Conservation (phyloP, 2,888 invertebrate genomes). For the Athrips mouffetella region DNA sequence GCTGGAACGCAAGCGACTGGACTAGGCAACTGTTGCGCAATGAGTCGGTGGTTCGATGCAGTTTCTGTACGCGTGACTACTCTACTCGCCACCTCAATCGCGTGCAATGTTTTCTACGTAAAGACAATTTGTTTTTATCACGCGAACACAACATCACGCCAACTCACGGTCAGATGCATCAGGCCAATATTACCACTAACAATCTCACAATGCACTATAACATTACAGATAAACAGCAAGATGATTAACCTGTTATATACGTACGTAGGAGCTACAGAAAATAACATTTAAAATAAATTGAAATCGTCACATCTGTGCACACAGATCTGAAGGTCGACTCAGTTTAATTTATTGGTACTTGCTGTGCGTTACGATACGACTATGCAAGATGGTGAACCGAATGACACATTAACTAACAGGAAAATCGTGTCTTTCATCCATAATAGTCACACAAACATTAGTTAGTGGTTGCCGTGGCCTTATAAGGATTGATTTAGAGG, state of each 20-base stretch:
- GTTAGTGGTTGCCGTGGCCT: background rate
- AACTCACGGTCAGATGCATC: slow-evolving; percentile 31
- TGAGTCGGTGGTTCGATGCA: slow-evolving; percentile 24
- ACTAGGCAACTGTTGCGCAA: slow-evolving; percentile 16
- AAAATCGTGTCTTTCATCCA: slow-evolving; percentile 8
- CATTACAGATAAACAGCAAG: slow-evolving; percentile 1
- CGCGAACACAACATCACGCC: slow-evolving; percentile 33
- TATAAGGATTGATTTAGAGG: background rate
- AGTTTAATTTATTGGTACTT: slow-evolving; percentile 33
- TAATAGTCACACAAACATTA: background rate
- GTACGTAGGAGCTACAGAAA: background rate
- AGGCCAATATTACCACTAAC: slow-evolving; percentile 5
- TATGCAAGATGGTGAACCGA: slow-evolving; percentile 24
- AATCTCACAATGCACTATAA: background rate
- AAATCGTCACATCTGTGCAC: slow-evolving; percentile 33
- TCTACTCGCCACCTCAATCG: slow-evolving; percentile 21
- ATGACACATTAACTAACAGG: slow-evolving; percentile 15
- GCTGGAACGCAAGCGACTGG: slow-evolving; percentile 37
- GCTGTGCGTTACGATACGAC: slow-evolving; percentile 16
- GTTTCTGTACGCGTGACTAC: slow-evolving; percentile 37
- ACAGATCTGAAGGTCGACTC: slow-evolving; percentile 33
- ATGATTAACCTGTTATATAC: background rate
- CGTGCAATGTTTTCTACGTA: slow-evolving; percentile 35
- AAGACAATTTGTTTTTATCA: slow-evolving; percentile 38
- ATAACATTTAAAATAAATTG: slow-evolving; percentile 4